Base-by-base conservation (phyloP, 1,140 invertebrate genomes). In the Zeugodacus cucurbitae region DNA sequence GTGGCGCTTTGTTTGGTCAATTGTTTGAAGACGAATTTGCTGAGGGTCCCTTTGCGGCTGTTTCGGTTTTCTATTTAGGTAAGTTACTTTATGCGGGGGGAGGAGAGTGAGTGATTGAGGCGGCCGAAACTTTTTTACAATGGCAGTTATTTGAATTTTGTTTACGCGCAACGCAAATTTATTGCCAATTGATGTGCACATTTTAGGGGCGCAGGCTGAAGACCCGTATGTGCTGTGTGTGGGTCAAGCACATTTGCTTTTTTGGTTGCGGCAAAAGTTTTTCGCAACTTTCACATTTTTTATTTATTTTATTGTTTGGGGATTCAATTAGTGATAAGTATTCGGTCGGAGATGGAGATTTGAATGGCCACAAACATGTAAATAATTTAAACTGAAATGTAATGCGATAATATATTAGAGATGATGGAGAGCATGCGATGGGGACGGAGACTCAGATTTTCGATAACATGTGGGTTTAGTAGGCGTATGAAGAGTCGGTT, bases 31-130 rank as follows among this genome's bases (percentile, higher is more conserved):
- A 48, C 29, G 57, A 86, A 86, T 86, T 59, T 86, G 17, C 58
- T 86, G 44, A 86, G 57, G 14, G 85, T 86, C 85, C 85, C 85
- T n/a, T 86, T 86, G 85, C 85, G 85, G 85, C 85, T 86, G 54
- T 86, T 86, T 86, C 22, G 54, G 85, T 86, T 86, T 29, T 82
- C 41, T 82, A 29, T 74, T 74, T 82, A 82, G n/a, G 7, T 3
- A 26, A 29, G 32, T 10, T n/a, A 29, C 14, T 74, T 17, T 41
- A 4, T 29, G 2, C 10, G 41, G n/a, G 22, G 17, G 17, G 34
- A 26, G 41, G 0, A 6, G 22, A 6, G 41, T 57, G 10, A 54
- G 58, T 10, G 48, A n/a, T n/a, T n/a, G n/a, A n/a, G n/a, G 26
- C 17, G 2, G 2, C 37, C 44, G 14, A 54, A 17, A 54, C 48